Evolutionary conservation across 2,888 invertebrate species (phyloP).

Genomic region (Troides aeacus): DNA sequence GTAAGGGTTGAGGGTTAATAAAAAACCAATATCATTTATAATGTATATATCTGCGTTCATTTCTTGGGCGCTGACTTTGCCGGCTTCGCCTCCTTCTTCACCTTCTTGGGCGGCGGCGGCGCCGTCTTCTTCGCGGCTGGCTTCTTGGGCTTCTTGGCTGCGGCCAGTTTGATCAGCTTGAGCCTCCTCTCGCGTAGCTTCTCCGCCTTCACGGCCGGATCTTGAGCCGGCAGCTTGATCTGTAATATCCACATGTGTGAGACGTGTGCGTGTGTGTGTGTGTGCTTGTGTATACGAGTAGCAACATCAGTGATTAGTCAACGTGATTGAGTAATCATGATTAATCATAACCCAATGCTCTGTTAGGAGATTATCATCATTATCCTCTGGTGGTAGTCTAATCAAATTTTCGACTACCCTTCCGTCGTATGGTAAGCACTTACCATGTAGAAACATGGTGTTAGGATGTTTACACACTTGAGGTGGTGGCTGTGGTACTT

Average conservation of each 20-base stretch:
- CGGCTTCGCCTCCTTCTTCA: constrained; percentile 40
- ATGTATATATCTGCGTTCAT: constrained; percentile 43
- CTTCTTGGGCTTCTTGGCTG: constrained; percentile 78
- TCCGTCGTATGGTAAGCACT: no score
- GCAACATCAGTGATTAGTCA: constrained; percentile 44
- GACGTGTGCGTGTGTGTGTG: background rate
- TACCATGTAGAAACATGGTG: no score
- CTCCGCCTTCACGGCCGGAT: constrained; percentile 72
- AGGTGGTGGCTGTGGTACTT: no score
- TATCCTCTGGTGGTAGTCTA: no score
- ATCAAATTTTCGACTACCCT: no score
- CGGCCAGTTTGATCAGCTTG: constrained; percentile 74
- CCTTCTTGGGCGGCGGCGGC: constrained; percentile 66
- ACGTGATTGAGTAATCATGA: constrained; percentile 68
- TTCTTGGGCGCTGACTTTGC: constrained; percentile 50
- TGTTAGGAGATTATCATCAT: constrained; percentile 68
- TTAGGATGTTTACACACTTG: no score
- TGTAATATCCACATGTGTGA: constrained; percentile 38
- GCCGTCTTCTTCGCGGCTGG: constrained; percentile 68
- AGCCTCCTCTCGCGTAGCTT: constrained; percentile 73
- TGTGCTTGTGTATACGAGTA: background rate
- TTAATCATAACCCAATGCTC: constrained; percentile 75
- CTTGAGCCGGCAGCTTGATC: constrained; percentile 70
- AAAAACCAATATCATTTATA: constrained; percentile 30
- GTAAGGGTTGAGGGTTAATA: background rate